Evolutionary conservation across 1,140 invertebrate genomes (phyloP), one percentile per base, ranked within the genome.

Genomic region (Polypedilum pembai): DNA sequence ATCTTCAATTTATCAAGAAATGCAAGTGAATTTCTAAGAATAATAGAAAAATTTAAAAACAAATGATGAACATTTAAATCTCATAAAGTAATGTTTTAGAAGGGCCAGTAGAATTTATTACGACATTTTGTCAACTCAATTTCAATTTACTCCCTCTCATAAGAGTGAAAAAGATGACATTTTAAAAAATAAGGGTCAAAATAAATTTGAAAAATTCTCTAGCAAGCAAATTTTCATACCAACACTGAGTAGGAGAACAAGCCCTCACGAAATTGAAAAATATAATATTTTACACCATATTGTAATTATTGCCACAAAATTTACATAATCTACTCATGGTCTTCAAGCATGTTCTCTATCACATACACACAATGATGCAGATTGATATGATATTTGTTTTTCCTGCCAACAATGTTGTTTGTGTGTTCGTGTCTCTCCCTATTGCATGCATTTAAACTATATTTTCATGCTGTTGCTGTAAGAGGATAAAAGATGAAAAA

Each of bases 261-360:
- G n/a, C 45, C 45, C 45, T 56, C 12, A 56, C 12, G 45, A 56
- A 56, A 56, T 56, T 56, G 45, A 56, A 56, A 69, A 69, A 69
- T 69, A 20, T 69, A 18, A 21, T 69, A 21, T 69, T 69, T 69
- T 69, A 69, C 65, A 69, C 65, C 65, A 69, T 69, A 69, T 69
- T 69, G 65, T 69, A 18, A 69, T 69, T 69, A 69, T 21, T 18
- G 20, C 65, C 18, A 8, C 20, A 21, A 69, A 69, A 69, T 69
- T 69, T 69, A 69, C 65, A 69, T 69, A 69, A 69, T 69, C 65
- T 69, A 69, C 65, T 69, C 18, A 69, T 69, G 65, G 17, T 21
- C 20, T 21, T 69, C 63, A 66, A 17, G n/a, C 63, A 8, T 66
- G 7, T 66, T 20, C 56, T n/a, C n/a, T n/a, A 45, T 45, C 8